Conservation (phyloP, 1,140 invertebrate genomes). For the Lasioglossum baleicum region DNA sequence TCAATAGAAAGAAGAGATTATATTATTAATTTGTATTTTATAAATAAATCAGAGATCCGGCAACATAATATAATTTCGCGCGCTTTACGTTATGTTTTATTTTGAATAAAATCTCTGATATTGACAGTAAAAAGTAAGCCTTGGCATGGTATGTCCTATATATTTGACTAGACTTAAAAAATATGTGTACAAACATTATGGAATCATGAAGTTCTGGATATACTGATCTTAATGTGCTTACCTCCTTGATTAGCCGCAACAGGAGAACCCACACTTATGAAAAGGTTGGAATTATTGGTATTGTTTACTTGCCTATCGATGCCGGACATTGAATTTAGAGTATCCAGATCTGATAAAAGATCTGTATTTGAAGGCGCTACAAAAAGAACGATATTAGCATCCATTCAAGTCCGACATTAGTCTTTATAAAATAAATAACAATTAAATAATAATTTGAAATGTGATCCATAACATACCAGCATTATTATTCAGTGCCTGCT, state of each 20-base stretch:
- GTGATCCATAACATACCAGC: slow-evolving; percentile 53
- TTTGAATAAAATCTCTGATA: too few species aligned
- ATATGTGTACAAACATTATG: neutral
- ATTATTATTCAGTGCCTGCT: slow-evolving; percentile 67
- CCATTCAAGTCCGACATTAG: slow-evolving; percentile 2
- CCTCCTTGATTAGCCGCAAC: slow-evolving; percentile 64
- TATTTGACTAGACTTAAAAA: too few species aligned
- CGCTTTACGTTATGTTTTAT: too few species aligned
- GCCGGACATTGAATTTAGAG: slow-evolving; percentile 72
- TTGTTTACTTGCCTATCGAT: slow-evolving; percentile 63
- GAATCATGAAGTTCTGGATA: slow-evolving; percentile 10
- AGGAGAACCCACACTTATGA: slow-evolving; percentile 57
- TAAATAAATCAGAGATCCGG: too few species aligned
- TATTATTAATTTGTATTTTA: too few species aligned
- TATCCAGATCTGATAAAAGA: slow-evolving; percentile 81
- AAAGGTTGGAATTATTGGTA: slow-evolving; percentile 72
- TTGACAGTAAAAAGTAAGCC: too few species aligned
- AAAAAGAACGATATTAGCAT: slow-evolving; percentile 32
- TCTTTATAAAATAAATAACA: neutral
- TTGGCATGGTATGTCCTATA: too few species aligned
- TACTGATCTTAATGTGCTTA: slow-evolving; percentile 50
- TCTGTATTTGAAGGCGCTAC: slow-evolving; percentile 77
- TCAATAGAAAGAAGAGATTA: too few species aligned
- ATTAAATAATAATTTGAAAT: slow-evolving; percentile 11
- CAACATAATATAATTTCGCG: too few species aligned